These are phyloP conservation scores for Antheraea pernyi DNA, from an alignment of 1,140 invertebrate genomes.

Conservation along the genomic window DNA sequence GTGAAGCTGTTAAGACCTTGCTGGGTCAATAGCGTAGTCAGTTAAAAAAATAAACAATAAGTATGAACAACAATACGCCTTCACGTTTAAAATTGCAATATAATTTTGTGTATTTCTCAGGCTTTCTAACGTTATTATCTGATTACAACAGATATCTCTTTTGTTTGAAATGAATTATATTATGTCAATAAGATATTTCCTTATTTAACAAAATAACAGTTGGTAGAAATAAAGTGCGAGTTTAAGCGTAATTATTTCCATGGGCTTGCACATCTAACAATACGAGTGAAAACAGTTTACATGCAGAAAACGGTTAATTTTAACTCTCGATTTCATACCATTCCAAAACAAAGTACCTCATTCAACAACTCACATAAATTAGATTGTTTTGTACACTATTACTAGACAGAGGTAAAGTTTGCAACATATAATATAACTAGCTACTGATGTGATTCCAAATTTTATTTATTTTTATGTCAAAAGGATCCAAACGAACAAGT, in stretches of 20 bases:
- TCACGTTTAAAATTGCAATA: too few relatives aligned
- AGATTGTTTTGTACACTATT: too few relatives aligned
- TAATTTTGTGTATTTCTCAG: background rate
- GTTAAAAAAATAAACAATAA: too few relatives aligned
- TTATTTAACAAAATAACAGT: background rate
- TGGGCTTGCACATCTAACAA: conserved; percentile 59
- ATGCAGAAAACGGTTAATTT: background rate
- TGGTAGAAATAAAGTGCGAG: background rate
- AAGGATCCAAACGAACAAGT: too few relatives aligned
- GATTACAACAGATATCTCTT: background rate
- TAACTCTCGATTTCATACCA: background rate
- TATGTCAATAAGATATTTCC: conserved; percentile 6
- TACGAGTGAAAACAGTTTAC: conserved; percentile 57
- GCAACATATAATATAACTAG: too few relatives aligned
- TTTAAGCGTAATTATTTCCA: conserved; percentile 36
- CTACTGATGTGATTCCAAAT: too few relatives aligned
- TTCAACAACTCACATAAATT: too few relatives aligned
- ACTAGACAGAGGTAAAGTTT: too few relatives aligned
- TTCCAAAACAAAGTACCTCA: background rate
- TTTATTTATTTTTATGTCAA: too few relatives aligned
- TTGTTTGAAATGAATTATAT: conserved; percentile 2
- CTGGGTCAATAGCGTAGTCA: too few relatives aligned
- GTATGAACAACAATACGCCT: background rate
- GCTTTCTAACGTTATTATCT: background rate
- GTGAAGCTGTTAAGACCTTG: too few relatives aligned